Percentiles rank a stretch among this genome's conserved stretches.
Evolutionary conservation across 1,140 invertebrate species (phyloP).

Genomic region (Formica exsecta): DNA sequence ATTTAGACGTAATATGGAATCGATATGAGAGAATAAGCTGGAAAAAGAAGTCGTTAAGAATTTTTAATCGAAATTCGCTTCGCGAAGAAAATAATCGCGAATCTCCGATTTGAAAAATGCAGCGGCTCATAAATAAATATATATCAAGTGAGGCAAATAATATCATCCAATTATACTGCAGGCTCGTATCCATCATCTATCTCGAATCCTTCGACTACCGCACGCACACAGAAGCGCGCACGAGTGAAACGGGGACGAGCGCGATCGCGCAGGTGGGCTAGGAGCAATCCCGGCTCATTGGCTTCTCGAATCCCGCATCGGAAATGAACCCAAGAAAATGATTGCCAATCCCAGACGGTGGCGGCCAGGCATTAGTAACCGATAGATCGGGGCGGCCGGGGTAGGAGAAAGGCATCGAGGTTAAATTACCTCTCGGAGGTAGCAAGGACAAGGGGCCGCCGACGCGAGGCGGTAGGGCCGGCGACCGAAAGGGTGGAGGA

Average conservation of each 20-base stretch:
- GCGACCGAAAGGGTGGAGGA: slow-evolving; percentile 60
- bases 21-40: neutral
- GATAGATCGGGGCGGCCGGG: slow-evolving; percentile 73
- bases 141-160: slow-evolving; percentile 49
- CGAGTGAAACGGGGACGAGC: slow-evolving; percentile 4
- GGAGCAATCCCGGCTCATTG: slow-evolving; percentile 56
- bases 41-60: slow-evolving; percentile 1
- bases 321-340: slow-evolving; percentile 76
- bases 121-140: slow-evolving; percentile 48
- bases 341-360: slow-evolving; percentile 74
- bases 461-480: slow-evolving; percentile 67
- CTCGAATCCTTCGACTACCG: slow-evolving; percentile 46
- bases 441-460: slow-evolving; percentile 66
- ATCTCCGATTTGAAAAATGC: slow-evolving; percentile 7
- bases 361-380: slow-evolving; percentile 74
- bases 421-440: slow-evolving; percentile 77
- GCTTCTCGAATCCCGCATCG: slow-evolving; percentile 56
- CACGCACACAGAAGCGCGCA: slow-evolving; percentile 24
- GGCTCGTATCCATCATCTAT: slow-evolving; percentile 49
- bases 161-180: slow-evolving; percentile 57
- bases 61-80: slow-evolving; percentile 21
- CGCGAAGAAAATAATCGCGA: slow-evolving; percentile 9
- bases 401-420: slow-evolving; percentile 58
- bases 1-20: neutral
- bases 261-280: slow-evolving; percentile 57